Base-by-base conservation (phyloP, 2,797 vertebrate genomes). In the Anableps anableps region DNA sequence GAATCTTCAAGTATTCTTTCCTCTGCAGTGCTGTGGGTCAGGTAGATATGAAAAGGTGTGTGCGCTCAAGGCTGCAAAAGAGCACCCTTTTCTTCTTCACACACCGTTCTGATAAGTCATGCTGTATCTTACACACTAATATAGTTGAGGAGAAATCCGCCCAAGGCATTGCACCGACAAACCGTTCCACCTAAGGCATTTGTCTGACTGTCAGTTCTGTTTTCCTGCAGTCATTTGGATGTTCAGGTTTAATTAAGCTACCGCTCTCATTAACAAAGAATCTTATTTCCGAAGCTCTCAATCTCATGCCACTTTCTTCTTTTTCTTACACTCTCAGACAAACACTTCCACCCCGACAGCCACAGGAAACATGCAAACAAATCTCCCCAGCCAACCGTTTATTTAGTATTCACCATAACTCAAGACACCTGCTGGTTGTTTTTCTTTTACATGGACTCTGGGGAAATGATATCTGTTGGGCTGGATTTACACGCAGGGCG, bases 231-330 rank as follows among this genome's bases (percentile, higher is more conserved):
- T 75, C 86, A 89, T 88, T 90, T 91, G 83, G 84, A 91, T 90
- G 87, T 91, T 94, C 87, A 77, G 79, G 43, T 91, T 93, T 94
- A 95, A 95, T 94, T 92, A 94, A 92, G 91, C 88, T 74, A 87
- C 84, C 82, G 83, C 91, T 86, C 85, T 93, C 90, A 93, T 93
- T 91, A 92, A 91, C 89, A 89, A 84, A 85, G 81, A 75, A 83
- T 88, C 87, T 88, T 55, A 92, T 94, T 95, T 92, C 85, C 90
- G 72, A 83, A 91, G 76, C 87, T 79, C 81, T 92, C 87, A 88
- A 89, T 94, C 87, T 91, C 70, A 10, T 68, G n/a, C 50, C 62
- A 29, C 83, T 82, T 78, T 64, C 43, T 75, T 81, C 81, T 77
- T 58, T 76, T 85, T 75, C 75, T 78, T 80, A 77, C 74, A 74